These are phyloP conservation scores for Augiades crinisus DNA, from an alignment of 2,888 invertebrate species.

Conservation along the genomic window DNA sequence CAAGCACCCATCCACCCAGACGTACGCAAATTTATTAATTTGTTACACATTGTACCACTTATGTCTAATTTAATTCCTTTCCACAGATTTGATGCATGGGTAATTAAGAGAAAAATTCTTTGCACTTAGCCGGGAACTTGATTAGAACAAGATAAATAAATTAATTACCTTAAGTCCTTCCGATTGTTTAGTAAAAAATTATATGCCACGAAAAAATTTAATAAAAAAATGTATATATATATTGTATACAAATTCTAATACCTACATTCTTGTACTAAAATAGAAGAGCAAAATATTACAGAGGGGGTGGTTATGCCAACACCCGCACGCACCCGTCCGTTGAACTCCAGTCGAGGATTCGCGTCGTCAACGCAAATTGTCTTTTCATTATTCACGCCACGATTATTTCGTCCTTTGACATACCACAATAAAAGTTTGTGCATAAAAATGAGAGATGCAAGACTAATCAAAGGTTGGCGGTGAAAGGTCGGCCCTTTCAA, in stretches of 20 bases:
- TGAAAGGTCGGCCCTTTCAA: neutral
- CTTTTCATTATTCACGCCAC: slow-evolving; percentile 74
- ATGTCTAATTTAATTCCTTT: slow-evolving; percentile 1
- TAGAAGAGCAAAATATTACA: slow-evolving; percentile 6
- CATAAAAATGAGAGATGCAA: slow-evolving; percentile 34
- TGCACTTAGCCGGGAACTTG: too few species aligned
- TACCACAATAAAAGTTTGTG: slow-evolving; percentile 46
- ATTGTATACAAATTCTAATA: too few species aligned
- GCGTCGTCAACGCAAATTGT: slow-evolving; percentile 70
- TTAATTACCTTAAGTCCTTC: too few species aligned
- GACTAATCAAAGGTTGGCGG: slow-evolving; percentile 27
- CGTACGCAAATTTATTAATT: slow-evolving; percentile 22
- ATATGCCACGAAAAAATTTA: too few species aligned
- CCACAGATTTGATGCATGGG: too few species aligned
- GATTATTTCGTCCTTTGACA: slow-evolving; percentile 66
- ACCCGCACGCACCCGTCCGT: slow-evolving; percentile 55
- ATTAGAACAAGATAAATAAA: too few species aligned
- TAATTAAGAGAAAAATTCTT: too few species aligned
- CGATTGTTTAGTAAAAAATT: too few species aligned
- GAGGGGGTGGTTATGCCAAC: slow-evolving; percentile 29
- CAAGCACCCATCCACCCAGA: slow-evolving; percentile 28
- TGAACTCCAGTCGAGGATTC: slow-evolving; percentile 63
- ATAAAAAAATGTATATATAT: too few species aligned
- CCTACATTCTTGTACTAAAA: neutral
- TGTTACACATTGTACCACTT: neutral